Percentiles rank a stretch among this genome's conserved stretches.
phyloP scores from a whole-genome alignment of 1,140 invertebrate genomes.

The Portunus trituberculatus region DNA sequence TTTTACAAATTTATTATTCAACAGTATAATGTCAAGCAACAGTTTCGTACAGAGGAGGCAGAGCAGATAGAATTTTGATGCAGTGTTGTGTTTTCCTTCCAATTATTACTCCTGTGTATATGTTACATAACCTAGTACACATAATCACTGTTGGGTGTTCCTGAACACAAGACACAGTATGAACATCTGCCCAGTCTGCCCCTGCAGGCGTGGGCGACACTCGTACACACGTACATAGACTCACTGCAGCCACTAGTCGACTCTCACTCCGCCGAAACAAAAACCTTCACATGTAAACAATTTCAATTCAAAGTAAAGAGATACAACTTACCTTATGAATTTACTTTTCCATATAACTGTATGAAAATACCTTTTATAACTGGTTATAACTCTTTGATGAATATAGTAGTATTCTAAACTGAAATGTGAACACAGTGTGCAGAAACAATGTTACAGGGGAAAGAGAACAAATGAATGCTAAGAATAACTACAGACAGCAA shows the following conservation, averaged over 20 bases:
- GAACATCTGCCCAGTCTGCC: not conserved
- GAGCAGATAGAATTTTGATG: not conserved
- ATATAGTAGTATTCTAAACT: conserved; percentile 56
- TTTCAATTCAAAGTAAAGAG: conserved; percentile 16
- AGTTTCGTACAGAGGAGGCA: conserved; percentile 69
- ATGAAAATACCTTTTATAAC: conserved; percentile 69
- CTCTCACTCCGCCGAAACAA: conserved; percentile 44
- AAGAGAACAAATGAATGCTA: conserved; percentile 27
- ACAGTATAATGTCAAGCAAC: conserved; percentile 76
- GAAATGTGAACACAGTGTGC: conserved; percentile 58
- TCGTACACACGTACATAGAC: conserved; percentile 41
- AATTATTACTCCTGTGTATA: not conserved
- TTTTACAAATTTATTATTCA: conserved; percentile 75
- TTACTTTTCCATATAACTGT: conserved; percentile 59
- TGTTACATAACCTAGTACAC: not conserved
- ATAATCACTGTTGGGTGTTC: not conserved
- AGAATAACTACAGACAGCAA: conserved; percentile 28
- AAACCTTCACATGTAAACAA: conserved; percentile 42
- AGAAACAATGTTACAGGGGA: conserved; percentile 45
- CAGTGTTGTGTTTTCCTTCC: not conserved
- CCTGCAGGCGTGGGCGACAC: not conserved
- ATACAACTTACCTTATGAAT: conserved; percentile 67
- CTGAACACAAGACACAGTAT: not conserved
- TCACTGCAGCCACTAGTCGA: conserved; percentile 44
- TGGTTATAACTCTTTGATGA: conserved; percentile 50